These are phyloP conservation scores for Danaus plexippus DNA, from an alignment of 1,140 invertebrate species.

Conservation along the genomic window DNA sequence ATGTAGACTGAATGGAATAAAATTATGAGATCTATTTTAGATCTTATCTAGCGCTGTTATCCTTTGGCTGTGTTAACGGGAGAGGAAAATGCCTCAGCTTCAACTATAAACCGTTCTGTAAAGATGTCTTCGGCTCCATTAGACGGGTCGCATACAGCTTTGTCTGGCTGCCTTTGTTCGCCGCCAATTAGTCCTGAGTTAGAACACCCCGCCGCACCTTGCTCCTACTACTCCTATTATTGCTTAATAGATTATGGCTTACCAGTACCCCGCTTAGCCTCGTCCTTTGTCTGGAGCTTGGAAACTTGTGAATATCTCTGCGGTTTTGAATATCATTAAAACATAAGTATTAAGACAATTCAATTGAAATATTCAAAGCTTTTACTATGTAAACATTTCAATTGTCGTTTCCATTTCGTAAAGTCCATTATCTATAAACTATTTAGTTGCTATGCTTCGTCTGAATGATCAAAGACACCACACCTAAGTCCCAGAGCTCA, in stretches of 20 bases:
- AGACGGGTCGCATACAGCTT: constrained; percentile 27
- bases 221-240: constrained; percentile 33
- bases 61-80: constrained; percentile 17
- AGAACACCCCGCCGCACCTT: constrained; percentile 25
- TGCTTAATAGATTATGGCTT: constrained; percentile 50
- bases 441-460: no score
- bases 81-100: constrained; percentile 21
- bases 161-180: constrained; percentile 36
- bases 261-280: constrained; percentile 23
- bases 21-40: constrained; percentile 20
- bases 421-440: no score
- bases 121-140: constrained; percentile 35
- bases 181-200: constrained; percentile 43
- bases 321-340: constrained; percentile 11
- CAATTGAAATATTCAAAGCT: no score
- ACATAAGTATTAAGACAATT: neutral
- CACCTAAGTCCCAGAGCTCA: no score
- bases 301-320: constrained; percentile 13
- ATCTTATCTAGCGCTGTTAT: constrained; percentile 22
- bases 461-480: no score
- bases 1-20: constrained; percentile 15
- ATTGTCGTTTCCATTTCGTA: no score
- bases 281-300: constrained; percentile 28
- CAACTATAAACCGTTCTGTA: constrained; percentile 26
- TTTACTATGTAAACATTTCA: no score